phyloP scores from a whole-genome alignment of 2,888 invertebrate genomes.

The Anoncus sp. region DNA sequence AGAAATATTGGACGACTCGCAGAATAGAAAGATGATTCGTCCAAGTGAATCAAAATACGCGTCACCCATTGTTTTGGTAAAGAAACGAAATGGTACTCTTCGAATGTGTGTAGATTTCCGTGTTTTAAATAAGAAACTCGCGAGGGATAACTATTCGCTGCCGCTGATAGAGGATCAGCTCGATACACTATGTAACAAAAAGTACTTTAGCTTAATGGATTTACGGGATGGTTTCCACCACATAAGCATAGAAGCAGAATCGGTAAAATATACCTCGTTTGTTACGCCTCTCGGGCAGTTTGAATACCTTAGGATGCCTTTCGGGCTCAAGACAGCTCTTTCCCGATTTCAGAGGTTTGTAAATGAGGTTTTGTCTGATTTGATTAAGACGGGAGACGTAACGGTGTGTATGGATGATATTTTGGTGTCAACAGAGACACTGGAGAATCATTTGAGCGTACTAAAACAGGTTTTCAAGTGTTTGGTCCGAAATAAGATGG shows the following conservation, averaged over 20 bases:
- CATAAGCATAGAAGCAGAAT: constrained; percentile 49
- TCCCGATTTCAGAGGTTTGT: constrained; percentile 51
- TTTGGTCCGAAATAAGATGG: constrained; percentile 43
- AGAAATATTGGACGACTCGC: constrained; percentile 56
- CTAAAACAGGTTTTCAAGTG: constrained; percentile 40
- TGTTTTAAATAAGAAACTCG: constrained; percentile 35
- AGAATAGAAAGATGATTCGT: constrained; percentile 51
- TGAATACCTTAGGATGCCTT: constrained; percentile 56
- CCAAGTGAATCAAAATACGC: constrained; percentile 56
- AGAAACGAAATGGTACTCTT: constrained; percentile 43
- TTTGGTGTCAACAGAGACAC: constrained; percentile 31
- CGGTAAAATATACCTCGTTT: constrained; percentile 57
- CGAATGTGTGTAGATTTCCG: constrained; percentile 53
- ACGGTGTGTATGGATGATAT: constrained; percentile 59
- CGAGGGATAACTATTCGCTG: constrained; percentile 41
- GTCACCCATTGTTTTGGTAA: constrained; percentile 38
- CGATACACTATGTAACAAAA: constrained; percentile 29
- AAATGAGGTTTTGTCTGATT: constrained; percentile 44
- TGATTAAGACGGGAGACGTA: constrained; percentile 39
- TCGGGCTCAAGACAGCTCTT: constrained; percentile 56
- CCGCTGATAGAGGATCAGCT: constrained; percentile 51
- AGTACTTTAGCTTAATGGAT: constrained; percentile 48
- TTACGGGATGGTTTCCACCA: constrained; percentile 47
- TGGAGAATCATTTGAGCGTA: constrained; percentile 46
- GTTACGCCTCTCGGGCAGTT: constrained; percentile 53